Evolutionary conservation across 2,888 invertebrate genomes (phyloP).

Genomic region (Drosophila merina): DNA sequence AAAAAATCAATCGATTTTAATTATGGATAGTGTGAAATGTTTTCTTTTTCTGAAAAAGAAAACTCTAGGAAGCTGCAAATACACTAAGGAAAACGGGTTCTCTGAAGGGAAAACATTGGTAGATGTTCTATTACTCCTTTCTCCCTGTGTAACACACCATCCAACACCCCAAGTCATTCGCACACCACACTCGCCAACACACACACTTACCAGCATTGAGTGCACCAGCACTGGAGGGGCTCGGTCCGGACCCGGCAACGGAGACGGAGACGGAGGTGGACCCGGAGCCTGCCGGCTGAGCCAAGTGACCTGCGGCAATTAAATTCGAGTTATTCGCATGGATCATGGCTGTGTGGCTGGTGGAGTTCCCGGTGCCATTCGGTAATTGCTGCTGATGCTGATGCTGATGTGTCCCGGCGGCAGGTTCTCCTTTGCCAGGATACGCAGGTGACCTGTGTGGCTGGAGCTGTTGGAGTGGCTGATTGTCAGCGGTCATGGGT

Average conservation of each 20-base stretch:
- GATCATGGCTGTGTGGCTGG: conserved; percentile 63
- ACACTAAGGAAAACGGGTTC: neutral
- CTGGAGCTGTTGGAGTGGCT: conserved; percentile 50
- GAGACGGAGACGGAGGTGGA: conserved; percentile 1
- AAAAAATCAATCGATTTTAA: conserved; percentile 3
- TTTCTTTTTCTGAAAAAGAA: neutral
- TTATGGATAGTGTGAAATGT: neutral
- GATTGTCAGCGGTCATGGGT: conserved; percentile 82
- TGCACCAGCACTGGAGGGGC: conserved; percentile 46
- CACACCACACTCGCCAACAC: neutral
- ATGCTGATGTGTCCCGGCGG: conserved; percentile 8
- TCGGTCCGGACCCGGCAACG: conserved; percentile 3
- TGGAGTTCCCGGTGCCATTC: conserved; percentile 30
- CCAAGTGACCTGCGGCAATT: conserved; percentile 68
- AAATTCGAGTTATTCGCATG: conserved; percentile 77
- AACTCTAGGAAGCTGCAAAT: neutral
- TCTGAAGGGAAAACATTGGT: neutral
- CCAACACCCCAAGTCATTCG: neutral
- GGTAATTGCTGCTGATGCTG: conserved; percentile 52
- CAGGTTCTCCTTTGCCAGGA: conserved; percentile 26
- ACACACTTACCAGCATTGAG: conserved; percentile 70
- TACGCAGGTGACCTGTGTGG: conserved; percentile 22
- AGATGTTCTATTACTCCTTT: neutral
- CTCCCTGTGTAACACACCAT: neutral
- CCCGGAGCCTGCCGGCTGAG: conserved; percentile 53